Evolutionary conservation across 2,797 vertebrate species (phyloP).

Genomic region (Enteromius thamalakanensis): DNA sequence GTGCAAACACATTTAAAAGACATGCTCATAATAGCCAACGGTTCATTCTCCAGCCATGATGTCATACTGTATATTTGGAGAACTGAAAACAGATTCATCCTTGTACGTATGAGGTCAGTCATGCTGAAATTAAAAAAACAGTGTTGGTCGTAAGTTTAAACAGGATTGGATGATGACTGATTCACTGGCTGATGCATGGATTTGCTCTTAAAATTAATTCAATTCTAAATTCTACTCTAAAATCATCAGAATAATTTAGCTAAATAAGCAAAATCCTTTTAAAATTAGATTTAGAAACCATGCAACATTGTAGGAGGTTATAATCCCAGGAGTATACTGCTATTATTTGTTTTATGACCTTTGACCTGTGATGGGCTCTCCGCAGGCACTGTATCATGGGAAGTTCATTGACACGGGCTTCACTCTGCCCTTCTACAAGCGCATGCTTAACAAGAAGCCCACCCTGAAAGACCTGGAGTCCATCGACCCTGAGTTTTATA

Average conservation of each 20-base stretch:
- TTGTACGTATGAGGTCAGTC: not conserved
- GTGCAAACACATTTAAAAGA: not conserved
- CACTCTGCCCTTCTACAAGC: slow-evolving; percentile 96
- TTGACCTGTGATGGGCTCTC: not conserved
- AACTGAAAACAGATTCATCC: not conserved
- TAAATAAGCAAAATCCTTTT: not conserved
- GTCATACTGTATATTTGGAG: not conserved
- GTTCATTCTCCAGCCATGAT: not conserved
- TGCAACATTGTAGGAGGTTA: not conserved
- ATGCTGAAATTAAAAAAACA: not conserved
- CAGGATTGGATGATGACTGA: not conserved
- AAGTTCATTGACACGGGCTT: slow-evolving; percentile 99
- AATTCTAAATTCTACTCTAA: too few relatives aligned
- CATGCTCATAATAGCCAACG: not conserved
- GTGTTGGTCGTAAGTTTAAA: not conserved
- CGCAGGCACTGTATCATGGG: slow-evolving; percentile 92
- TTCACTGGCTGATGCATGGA: not conserved
- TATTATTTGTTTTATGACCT: not conserved
- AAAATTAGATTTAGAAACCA: not conserved
- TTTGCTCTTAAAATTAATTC: not conserved
- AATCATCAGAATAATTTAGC: too few relatives aligned
- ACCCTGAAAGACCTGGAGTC: slow-evolving; percentile 97
- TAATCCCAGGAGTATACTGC: not conserved
- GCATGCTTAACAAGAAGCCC: slow-evolving; percentile 97
- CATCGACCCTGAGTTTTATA: slow-evolving; percentile 96